Percentiles rank a stretch among this genome's conserved stretches.
Evolutionary conservation across 2,888 invertebrate genomes (phyloP).

Genomic region (Drosophila paranaensis): DNA sequence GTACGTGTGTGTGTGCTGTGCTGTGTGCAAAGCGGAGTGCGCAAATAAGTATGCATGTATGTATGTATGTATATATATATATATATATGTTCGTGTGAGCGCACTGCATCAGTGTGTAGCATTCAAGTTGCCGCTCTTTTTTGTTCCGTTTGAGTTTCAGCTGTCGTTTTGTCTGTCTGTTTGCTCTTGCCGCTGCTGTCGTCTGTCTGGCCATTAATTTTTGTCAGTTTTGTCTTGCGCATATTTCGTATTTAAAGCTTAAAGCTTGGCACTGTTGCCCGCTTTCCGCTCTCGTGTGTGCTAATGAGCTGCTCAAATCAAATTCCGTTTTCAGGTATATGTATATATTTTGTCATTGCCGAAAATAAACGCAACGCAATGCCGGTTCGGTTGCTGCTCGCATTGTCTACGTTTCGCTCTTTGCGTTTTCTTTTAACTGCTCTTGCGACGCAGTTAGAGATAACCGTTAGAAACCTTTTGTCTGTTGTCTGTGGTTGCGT

Average conservation of each 20-base stretch:
- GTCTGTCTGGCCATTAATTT: slow-evolving; percentile 52
- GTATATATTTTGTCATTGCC: slow-evolving; percentile 70
- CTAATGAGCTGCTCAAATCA: slow-evolving; percentile 56
- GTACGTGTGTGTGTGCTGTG: slow-evolving; percentile 28
- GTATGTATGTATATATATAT: slow-evolving; percentile 33
- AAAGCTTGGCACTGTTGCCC: slow-evolving; percentile 59
- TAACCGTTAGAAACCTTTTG: slow-evolving; percentile 56
- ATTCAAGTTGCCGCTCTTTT: slow-evolving; percentile 76
- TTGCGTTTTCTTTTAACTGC: slow-evolving; percentile 23
- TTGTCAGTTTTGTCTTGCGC: slow-evolving; percentile 45
- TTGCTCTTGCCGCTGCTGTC: slow-evolving; percentile 55
- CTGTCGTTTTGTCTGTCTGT: slow-evolving; percentile 65
- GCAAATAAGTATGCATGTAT: slow-evolving; percentile 63
- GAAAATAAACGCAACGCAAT: slow-evolving; percentile 59
- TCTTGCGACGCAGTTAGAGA: slow-evolving; percentile 41
- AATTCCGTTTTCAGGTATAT: slow-evolving; percentile 53
- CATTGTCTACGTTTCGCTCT: slow-evolving; percentile 19
- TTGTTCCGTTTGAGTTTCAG: slow-evolving; percentile 52
- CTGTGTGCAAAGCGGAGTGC: slow-evolving; percentile 67
- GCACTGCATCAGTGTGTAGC: slow-evolving; percentile 52
- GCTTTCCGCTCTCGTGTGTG: slow-evolving; percentile 35
- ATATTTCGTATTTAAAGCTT: slow-evolving; percentile 53
- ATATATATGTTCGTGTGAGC: slow-evolving; percentile 15
- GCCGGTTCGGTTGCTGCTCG: not conserved
- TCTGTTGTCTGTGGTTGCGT: slow-evolving; percentile 70